A percentile compares a stretch with the other conserved stretches of the same genome.
These are phyloP conservation scores for Tychaedon coryphoeus DNA, from an alignment of 2,113 vertebrate species.

Conservation along the genomic window DNA sequence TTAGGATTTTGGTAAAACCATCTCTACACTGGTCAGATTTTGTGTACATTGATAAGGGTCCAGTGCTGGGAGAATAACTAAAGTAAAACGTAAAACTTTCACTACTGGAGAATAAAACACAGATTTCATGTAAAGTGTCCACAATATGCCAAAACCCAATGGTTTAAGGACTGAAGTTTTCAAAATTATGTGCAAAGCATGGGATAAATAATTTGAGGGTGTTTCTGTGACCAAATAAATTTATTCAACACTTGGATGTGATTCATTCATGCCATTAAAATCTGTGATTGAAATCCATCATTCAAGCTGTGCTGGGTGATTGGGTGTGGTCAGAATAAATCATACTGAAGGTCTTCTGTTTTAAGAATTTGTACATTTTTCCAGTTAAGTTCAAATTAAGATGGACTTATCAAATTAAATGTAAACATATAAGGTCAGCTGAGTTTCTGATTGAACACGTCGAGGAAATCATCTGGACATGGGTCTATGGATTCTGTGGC, in stretches of 20 bases:
- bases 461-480: neutral
- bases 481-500: neutral
- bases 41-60: neutral
- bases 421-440: neutral
- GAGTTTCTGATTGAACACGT: neutral
- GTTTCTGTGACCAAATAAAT: neutral
- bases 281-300: neutral
- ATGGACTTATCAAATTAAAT: neutral
- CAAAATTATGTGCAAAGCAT: neutral
- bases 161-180: neutral
- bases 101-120: neutral
- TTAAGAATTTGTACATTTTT: neutral
- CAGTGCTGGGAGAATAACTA: accelerated
- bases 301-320: neutral
- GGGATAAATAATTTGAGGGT: neutral
- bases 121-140: neutral
- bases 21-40: neutral
- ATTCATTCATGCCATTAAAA: neutral
- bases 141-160: neutral
- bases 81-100: neutral
- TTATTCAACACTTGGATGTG: neutral
- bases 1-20: neutral
- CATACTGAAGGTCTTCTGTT: neutral
- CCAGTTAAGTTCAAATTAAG: neutral
- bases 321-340: neutral